Evolutionary conservation across 2,888 invertebrate species (phyloP), one percentile per base, ranked within the genome.

Genomic region (Drosophila tanythrix): DNA sequence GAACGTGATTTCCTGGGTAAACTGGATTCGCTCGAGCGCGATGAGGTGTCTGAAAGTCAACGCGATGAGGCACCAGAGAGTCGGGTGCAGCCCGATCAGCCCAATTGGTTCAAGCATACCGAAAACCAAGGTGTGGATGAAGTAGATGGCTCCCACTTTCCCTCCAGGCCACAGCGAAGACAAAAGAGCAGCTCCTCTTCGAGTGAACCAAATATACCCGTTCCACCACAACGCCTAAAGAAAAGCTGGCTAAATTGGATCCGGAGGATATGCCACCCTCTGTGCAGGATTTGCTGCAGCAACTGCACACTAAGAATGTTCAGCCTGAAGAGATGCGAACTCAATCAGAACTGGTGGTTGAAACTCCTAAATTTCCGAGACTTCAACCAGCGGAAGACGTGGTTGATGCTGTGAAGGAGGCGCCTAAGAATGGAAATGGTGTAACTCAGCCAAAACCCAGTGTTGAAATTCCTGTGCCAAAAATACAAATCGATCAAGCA

Each of bases 221-320:
- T 88, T 40, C 80, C 88, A 0, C 90, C 91, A 0, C 90, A 89
- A 31, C 88, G 90, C 7, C 68, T 92, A 0, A 91, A 90, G 50
- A 85, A 88, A 91, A 91, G 59, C 70, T 92, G 27, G 80, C 91
- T 10, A 91, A 89, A 62, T 64, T 93, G 18, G 77, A 89, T 69
- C 93, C 93, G 0, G 72, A 82, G 2, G 74, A 85, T 64, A 92
- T 93, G 91, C 83, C 92, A 1, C 93, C 93, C 3, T 93, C 93
- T 2, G 91, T 93, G 1, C 93, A 93, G 71, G 93, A 93, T 56
- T 69, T 92, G 25, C 43, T 93, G 31, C 82, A 87, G 0, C 80
- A 88, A 27, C 15, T 79, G 15, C 72, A 68, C n/a, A 21, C 38
- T 1, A 74, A 75, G n/a, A 73, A 56, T 11, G 10, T 27, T 0